Base-by-base conservation (phyloP, 2,797 vertebrate species). In the Manis javanica region DNA sequence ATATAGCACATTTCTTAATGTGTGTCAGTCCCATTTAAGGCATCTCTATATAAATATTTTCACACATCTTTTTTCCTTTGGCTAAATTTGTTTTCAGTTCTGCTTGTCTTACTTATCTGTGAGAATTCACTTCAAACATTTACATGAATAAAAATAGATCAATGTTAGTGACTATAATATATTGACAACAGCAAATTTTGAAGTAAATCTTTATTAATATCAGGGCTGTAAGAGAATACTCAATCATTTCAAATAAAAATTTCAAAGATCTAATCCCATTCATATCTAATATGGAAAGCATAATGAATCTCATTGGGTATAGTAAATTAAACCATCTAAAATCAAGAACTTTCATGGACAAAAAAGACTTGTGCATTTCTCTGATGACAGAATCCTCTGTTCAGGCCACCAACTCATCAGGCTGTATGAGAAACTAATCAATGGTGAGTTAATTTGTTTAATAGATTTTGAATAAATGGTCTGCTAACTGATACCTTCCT, bases 361-460 rank as follows among this genome's bases (percentile, higher is more conserved):
- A 34, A 31, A 13, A 92, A 88, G 42, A 83, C 53, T 31, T 94
- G 63, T 46, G 1, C 15, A 42, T 84, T 81, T 94, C 49, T 92
- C 71, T 96, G 23, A 71, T 89, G 39, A 42, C 46, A 84, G 53
- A 69, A 74, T 46, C 0, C 42, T 9, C 1, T 81, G 78, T 29
- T 31, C 87, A 79, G 66, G 90, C 83, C 72, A 93, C 72, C 24
- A 92, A 0, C 0, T 94, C 59, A 39, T 59, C 51, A 7, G n/a
- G 34, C 55, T 61, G 0, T 37, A 85, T 29, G 7, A 64, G 37
- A 74, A 91, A 81, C 21, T 86, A 97, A 97, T 94, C 85, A 94
- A 93, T 94, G 66, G 5, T 64, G 18, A 90, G 51, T 97, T 97
- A 91, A 75, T 97, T 92, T 87, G 37, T 79, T 97, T 93, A 97